These are phyloP conservation scores for Phortica okadai DNA, from an alignment of 2,888 invertebrate genomes.

Conservation along the genomic window DNA sequence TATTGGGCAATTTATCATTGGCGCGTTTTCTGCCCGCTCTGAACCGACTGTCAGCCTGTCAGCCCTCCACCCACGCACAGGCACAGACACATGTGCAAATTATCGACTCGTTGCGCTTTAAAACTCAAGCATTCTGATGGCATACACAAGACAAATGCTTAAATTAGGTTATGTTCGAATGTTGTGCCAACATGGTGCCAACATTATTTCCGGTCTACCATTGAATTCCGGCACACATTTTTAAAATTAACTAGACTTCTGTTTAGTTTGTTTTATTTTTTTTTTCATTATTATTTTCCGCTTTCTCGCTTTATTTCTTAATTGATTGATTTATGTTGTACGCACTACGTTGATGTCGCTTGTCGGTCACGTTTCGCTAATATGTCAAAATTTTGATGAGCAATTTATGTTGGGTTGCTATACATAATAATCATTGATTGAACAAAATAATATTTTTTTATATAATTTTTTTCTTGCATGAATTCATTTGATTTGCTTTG, in stretches of 20 bases:
- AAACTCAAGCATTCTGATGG: background rate
- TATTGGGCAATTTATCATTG: background rate
- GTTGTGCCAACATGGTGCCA: background rate
- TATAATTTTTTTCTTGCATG: background rate
- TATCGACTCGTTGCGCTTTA: background rate
- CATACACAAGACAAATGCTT: background rate
- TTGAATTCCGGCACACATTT: background rate
- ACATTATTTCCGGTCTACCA: background rate
- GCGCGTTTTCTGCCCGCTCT: background rate
- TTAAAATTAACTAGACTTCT: too few relatives aligned
- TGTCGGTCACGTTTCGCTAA: constrained; percentile 8
- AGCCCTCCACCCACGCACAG: background rate
- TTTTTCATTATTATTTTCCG: background rate
- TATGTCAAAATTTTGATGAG: constrained; percentile 3
- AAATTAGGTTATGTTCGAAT: background rate
- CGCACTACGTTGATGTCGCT: background rate
- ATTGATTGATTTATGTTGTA: constrained; percentile 18
- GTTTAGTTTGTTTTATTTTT: background rate
- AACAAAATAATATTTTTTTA: background rate
- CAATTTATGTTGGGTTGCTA: background rate
- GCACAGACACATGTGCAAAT: background rate
- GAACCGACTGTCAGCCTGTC: background rate
- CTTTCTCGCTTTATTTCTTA: too few relatives aligned
- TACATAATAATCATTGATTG: too few relatives aligned
- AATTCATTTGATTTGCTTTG: background rate